Conservation (phyloP, 2,888 invertebrate species). For the Drosophila affinis region DNA sequence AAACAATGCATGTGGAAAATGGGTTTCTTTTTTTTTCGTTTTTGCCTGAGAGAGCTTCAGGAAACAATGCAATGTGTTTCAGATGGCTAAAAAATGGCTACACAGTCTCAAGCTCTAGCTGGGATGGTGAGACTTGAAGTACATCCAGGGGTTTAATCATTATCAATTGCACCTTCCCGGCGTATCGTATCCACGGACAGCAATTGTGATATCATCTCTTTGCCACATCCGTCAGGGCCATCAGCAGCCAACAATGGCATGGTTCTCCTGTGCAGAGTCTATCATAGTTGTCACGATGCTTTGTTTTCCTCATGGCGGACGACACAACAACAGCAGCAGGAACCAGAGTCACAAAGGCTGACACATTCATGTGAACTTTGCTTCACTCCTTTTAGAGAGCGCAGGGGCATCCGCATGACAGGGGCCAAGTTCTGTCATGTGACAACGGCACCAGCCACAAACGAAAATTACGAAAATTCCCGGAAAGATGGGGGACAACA, state of each 20-base stretch:
- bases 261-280: slow-evolving; percentile 23
- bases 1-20: slow-evolving; percentile 61
- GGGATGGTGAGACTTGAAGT: not conserved
- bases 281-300: slow-evolving; percentile 34
- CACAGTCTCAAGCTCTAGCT: not conserved
- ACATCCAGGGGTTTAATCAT: slow-evolving; percentile 6
- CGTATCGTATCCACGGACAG: slow-evolving; percentile 2
- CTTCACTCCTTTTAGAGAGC: slow-evolving; percentile 11
- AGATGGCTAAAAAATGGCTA: not conserved
- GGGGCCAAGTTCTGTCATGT: not conserved
- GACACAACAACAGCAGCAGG: slow-evolving; percentile 17
- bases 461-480: slow-evolving; percentile 32
- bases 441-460: slow-evolving; percentile 39
- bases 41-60: not conserved
- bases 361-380: slow-evolving; percentile 40
- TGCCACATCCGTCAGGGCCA: slow-evolving; percentile 15
- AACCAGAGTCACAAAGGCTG: slow-evolving; percentile 33
- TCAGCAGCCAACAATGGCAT: slow-evolving; percentile 24
- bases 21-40: slow-evolving; percentile 11
- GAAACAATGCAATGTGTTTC: slow-evolving; percentile 27
- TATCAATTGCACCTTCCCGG: slow-evolving; percentile 24
- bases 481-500: not conserved
- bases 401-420: too few species aligned
- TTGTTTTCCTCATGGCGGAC: slow-evolving; percentile 21
- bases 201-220: slow-evolving; percentile 4